Evolutionary conservation across 2,888 invertebrate genomes (phyloP), one percentile per base, ranked within the genome.

Genomic region (Apamea anceps): DNA sequence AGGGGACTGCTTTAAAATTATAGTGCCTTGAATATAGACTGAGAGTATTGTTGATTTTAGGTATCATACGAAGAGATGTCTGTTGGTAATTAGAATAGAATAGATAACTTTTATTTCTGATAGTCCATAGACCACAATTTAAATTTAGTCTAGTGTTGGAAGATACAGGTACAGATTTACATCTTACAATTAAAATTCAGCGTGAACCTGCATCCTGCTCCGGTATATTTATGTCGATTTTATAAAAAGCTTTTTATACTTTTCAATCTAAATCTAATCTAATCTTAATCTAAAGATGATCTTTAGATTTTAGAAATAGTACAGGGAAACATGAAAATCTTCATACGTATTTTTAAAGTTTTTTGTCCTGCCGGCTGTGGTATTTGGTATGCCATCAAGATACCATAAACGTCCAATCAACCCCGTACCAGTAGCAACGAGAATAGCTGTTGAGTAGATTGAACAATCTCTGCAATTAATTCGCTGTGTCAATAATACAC

Each of bases 1-100:
- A 28, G 42, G 65, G 63, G 71, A 62, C 72, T 73, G 74, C 57
- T 66, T 84, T 81, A n/a, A 75, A 78, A 79, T 81, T 81, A 68
- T 80, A 66, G 54, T 37, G 72, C 54, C 51, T 68, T 75, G 60
- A 71, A 82, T 78, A 75, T 66, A 54, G 68, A 45, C 25, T 62
- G 45, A n/a, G 42, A 25, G 45, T 77, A 37, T 73, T 75, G 37
- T 75, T 77, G 70, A 73, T 84, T 51, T 73, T 70, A 68, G 48
- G 45, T 72, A 37, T 25, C 28, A 25, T 32, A 45, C 3, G n/a
- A 37, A 28, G 32, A 68, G 4, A 65, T 72, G 32, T 51, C 18
- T 71, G 15, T 48, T 2, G 48, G 13, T 48, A 15, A 48, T 3
- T 48, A 48, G 15, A 48, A 48, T 48, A 48, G 15, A 48, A 48